Base-by-base conservation (phyloP, 2,888 invertebrate genomes). In the Drosophila affinis region DNA sequence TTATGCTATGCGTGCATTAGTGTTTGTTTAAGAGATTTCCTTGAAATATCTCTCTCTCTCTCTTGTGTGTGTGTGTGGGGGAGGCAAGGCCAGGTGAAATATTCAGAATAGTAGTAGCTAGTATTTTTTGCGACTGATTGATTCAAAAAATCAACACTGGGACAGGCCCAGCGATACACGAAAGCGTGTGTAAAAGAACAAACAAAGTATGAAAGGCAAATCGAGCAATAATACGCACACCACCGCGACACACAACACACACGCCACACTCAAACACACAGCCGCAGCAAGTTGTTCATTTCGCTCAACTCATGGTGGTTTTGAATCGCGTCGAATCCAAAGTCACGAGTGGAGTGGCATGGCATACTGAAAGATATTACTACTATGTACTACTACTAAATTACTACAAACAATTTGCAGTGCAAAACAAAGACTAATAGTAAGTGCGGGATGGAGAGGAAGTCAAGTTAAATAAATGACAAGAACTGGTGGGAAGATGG, bases 181-280 rank as follows among this genome's bases (percentile, higher is more conserved):
- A 83, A 83, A 75, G 74, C 78, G 88, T 80, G 88, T 87, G 89
- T 73, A 73, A 87, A 78, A 81, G 88, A 83, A 83, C 83, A 83
- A 83, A 83, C 83, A 83, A 82, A 82, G 88, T 85, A 71, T 78
- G 65, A 79, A 81, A 81, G 82, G 86, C 88, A 74, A 87, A 77
- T 72, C 73, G 56, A 70, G 72, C 81, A 81, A 83, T 77, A 76
- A 80, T 75, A 74, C 76, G 73, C 83, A 75, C 76, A 77, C 78
- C 81, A 52, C 78, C 45, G 61, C 61, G 29, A 24, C 61, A 79
- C 79, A 54, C 78, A 70, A 70, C 24, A 24, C 61, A 79, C 79
- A 54, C 78, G 68, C 75, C 24, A 24, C 24, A 24, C 75, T 70
- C 83, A 53, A 57, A 71, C 62, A 59, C 59, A 64, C 51, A n/a